Conservation (phyloP, 2,113 vertebrate species). For the Sula dactylatra region DNA sequence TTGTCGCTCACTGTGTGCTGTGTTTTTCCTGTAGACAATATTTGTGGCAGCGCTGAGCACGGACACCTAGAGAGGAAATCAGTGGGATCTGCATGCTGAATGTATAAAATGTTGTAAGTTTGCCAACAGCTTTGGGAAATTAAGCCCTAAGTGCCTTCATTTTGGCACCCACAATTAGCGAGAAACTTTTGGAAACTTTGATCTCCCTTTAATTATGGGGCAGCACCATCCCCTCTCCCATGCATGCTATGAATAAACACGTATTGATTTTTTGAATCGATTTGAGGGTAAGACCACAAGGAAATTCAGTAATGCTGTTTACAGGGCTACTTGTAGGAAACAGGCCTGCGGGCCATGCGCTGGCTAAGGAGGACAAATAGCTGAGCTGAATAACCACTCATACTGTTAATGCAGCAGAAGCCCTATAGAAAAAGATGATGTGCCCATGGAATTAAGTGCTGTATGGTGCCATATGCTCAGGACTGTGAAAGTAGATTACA, state of each 20-base stretch:
- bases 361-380: neutral
- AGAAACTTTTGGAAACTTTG: neutral
- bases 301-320: neutral
- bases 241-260: neutral
- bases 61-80: conserved; percentile 2
- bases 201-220: neutral
- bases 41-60: neutral
- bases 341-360: neutral
- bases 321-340: neutral
- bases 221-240: neutral
- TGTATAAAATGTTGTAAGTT: neutral
- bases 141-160: neutral
- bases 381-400: neutral
- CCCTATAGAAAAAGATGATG: neutral
- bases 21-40: neutral
- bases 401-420: neutral
- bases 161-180: neutral
- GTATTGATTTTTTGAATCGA: neutral
- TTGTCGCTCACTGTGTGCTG: neutral
- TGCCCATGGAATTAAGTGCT: neutral
- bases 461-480: neutral
- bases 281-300: neutral
- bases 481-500: neutral
- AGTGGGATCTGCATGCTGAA: neutral
- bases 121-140: neutral